These are phyloP conservation scores for Chroicocephalus ridibundus DNA, from an alignment of 2,113 vertebrate genomes.

Conservation along the genomic window DNA sequence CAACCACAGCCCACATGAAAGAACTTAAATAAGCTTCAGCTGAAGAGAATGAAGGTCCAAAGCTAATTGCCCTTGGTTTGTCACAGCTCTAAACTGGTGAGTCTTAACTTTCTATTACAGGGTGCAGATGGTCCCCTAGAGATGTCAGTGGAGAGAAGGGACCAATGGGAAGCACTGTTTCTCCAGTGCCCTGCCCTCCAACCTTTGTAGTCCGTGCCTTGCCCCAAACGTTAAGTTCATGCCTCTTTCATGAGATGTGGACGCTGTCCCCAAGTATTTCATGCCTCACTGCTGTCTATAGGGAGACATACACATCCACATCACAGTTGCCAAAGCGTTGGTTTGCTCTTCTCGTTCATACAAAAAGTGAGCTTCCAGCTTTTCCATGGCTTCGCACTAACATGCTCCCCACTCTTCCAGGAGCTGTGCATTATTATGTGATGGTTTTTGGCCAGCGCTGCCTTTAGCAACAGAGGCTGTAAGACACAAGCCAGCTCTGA, in stretches of 20 bases:
- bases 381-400: background rate
- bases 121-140: background rate
- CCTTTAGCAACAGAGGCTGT: background rate
- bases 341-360: background rate
- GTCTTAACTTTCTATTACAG: background rate
- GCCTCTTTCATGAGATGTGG: background rate
- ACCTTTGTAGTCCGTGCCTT: background rate
- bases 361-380: background rate
- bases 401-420: background rate
- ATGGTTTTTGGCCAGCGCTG: background rate
- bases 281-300: background rate
- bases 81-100: background rate
- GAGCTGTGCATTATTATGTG: background rate
- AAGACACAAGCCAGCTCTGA: background rate
- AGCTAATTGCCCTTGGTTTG: background rate
- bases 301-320: background rate
- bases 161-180: background rate
- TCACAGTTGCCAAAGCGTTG: background rate
- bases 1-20: conserved; percentile 43
- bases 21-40: background rate
- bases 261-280: background rate
- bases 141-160: background rate
- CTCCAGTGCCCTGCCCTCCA: background rate
- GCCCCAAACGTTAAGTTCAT: background rate
- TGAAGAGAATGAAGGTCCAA: background rate